These are phyloP conservation scores for Echinarachnius parma DNA, from an alignment of 53 echinoderm and acorn worm genomes.

Conservation along the genomic window DNA sequence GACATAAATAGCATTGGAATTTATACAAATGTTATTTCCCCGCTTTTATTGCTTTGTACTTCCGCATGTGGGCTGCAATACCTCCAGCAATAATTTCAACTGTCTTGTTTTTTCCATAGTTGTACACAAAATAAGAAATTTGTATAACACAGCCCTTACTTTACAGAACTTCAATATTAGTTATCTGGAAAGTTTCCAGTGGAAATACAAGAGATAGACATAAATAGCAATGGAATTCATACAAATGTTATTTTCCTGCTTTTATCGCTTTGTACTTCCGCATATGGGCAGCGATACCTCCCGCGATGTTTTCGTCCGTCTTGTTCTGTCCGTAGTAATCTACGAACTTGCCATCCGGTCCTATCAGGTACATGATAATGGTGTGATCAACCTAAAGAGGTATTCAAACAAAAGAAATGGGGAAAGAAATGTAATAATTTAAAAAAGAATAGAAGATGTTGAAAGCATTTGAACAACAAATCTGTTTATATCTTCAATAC, in stretches of 20 bases:
- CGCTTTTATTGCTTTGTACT: conserved; percentile 44
- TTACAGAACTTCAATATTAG: too few species aligned
- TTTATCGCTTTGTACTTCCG: conserved; percentile 62
- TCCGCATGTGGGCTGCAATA: conserved; percentile 89
- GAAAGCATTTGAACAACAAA: too few species aligned
- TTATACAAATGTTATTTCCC: conserved; percentile 20
- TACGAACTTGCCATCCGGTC: conserved; percentile 82
- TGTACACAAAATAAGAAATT: conserved; percentile 93
- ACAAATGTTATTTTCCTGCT: conserved; percentile 23
- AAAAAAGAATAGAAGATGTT: too few species aligned
- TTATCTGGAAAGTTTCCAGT: too few species aligned
- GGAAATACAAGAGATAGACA: too few species aligned
- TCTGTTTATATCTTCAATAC: too few species aligned
- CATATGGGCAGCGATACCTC: conserved; percentile 85
- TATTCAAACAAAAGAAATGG: neutral
- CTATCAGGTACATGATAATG: conserved; percentile 96
- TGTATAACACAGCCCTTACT: too few species aligned
- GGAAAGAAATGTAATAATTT: too few species aligned
- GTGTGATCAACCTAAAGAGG: conserved; percentile 87
- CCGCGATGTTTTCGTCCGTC: conserved; percentile 78
- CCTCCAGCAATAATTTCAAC: conserved; percentile 80
- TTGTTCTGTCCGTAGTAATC: conserved; percentile 99
- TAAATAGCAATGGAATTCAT: too few species aligned
- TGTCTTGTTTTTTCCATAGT: conserved; percentile 97
- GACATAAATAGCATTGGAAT: too few species aligned